Evolutionary conservation across 2,797 vertebrate genomes (phyloP), one percentile per base, ranked within the genome.

Genomic region (Pseudochaenichthys georgianus): DNA sequence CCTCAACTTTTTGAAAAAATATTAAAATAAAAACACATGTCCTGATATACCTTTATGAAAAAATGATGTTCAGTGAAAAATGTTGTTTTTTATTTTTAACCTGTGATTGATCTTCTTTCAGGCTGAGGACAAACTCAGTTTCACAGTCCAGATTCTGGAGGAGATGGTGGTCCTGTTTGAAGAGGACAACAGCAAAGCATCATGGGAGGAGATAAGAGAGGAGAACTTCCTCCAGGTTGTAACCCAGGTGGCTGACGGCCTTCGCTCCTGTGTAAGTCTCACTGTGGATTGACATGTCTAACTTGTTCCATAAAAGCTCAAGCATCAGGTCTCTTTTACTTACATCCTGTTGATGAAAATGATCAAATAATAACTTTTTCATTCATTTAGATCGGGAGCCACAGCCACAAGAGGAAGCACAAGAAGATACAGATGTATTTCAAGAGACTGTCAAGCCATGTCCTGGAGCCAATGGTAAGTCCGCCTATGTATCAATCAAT

Each of bases 341-440:
- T 13, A 31, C 9, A 23, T 55, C 28, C 21, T 55, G 53, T 38
- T 38, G 7, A 38, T 38, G 34, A 38, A 38, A 38, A 38, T 38
- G 6, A 38, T 38, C 19, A 43, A 43, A 60, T 21, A 21, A 19
- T 2, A 19, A 0, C 12, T 64, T 21, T 48, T 17, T 46, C 53
- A 10, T 54, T 45, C 7, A 21, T 58, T 31, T 42, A 92, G 93
- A 60, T 78, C 0, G n/a, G 9, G 46, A 17, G 28, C 46, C 61
- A 50, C 34, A 38, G 7, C 34, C 34, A 38, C 12, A 64, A 71
- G 53, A 91, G 53, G 70, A 83, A 63, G 53, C 89, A 67, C 78
- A 91, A 83, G 61, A 91, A 78, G 77, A 75, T 95, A 77, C 72
- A 83, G 2, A 38, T 81, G 61, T 89, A 92, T 57, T 94, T 95